Base-by-base conservation (phyloP, 2,113 vertebrate genomes). In the Tursiops truncatus region DNA sequence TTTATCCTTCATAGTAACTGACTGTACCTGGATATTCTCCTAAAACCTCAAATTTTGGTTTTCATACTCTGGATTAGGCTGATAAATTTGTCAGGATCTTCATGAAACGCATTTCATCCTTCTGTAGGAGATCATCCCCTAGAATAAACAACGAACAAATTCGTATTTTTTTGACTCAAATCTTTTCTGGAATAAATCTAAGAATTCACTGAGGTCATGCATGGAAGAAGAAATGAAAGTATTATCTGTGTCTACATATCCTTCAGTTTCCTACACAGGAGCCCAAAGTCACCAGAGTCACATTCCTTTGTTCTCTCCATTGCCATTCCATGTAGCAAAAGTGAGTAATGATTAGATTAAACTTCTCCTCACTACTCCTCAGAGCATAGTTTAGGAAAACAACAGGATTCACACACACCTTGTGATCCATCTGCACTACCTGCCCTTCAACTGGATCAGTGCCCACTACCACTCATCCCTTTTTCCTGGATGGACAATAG, bases 121-220 rank as follows among this genome's bases (percentile, higher is more conserved):
- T 91, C 21, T 56, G 31, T 56, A 87, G 71, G 23, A 96, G 38
- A 60, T 63, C 21, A 84, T 56, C 17, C 3, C 53, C 60, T 94
- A 44, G 58, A 90, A 86, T 67, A 93, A 90, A 79, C 2, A 33
- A 76, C 77, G 92, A 86, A 47, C 6, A 96, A 89, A 20, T 50
- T 14, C 12, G 18, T 21, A 18, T n/a, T 74, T 63, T 76, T 86
- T 83, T 44, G 33, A 36, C 5, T 94, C 36, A 94, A 31, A 31
- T 36, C 18, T 87, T 83, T 74, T 44, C 50, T 94, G 44, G n/a
- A 58, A 95, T 74, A 94, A 65, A 90, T 71, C 26, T 77, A 81
- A 95, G 67, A 77, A 53, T 79, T 63, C 17, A 47, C 21, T 41
- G 53, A 84, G 44, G 7, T 23, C 44, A 67, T 63, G 47, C 11